Evolutionary conservation across 2,113 vertebrate genomes (phyloP), one percentile per base, ranked within the genome.

Genomic region (Scomber scombrus): DNA sequence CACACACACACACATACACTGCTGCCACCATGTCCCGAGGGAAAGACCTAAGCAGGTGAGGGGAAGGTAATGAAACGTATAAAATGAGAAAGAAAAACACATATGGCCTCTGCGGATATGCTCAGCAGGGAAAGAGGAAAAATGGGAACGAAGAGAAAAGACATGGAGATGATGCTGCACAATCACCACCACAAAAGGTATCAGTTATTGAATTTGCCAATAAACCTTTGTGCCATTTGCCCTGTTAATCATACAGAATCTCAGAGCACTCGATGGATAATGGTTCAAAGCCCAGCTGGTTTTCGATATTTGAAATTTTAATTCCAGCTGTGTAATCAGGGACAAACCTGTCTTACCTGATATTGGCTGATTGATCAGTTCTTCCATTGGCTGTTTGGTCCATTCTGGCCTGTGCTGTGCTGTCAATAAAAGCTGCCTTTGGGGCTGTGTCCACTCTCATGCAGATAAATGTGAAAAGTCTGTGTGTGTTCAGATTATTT

Each of bases 71-170:
- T 76, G 60, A 61, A 67, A 10, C 3, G 21, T 60, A 52, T 70
- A 51, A 60, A 55, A 64, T 58, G 45, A 34, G 58, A 71, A 31
- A 54, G 31, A 58, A 45, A 86, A 77, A 26, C 60, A 78, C 46
- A 50, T 21, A 58, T 50, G 19, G 19, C n/a, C 0, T 73, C 21
- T 16, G n/a, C 40, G 19, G 64, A 46, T 21, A 21, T n/a, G 51
- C 3, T 45, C 7, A 0, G 50, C 12, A 61, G 18, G 47, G 12
- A 10, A 19, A 26, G 5, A 2, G 11, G 3, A n/a, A 5, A 23
- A 21, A 15, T 5, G 6, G 16, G 3, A 29, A n/a, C 1, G 50
- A 67, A 18, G 21, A 3, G 14, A 49, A 23, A 49, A 40, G 46
- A 15, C 2, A 16, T 11, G 3, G 12, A 23, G 10, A 3, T 19